Evolutionary conservation across 2,797 vertebrate genomes (phyloP), one percentile per base, ranked within the genome.

Genomic region (Rallus crepitans): DNA sequence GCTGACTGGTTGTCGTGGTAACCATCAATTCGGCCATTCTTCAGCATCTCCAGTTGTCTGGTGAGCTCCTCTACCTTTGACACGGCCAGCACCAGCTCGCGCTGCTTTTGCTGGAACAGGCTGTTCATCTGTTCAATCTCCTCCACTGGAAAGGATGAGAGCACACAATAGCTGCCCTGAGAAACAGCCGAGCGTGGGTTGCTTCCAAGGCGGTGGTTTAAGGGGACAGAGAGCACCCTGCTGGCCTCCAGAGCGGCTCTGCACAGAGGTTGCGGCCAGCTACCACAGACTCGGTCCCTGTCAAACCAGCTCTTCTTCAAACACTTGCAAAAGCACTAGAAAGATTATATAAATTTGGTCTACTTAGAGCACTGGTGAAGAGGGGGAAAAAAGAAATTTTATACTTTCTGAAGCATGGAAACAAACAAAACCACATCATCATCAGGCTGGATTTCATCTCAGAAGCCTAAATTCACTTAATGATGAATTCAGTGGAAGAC

Each of bases 71-170:
- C 99, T 50, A 99, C 99, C 91, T 99, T 98, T 5, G 98, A 98
- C 95, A 98, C 98, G 0, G 99, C 99, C 87, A 98, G 97, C 91
- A 99, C 98, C 76, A 99, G 98, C 98, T 99, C 99, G 82, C 98
- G 98, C 98, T 99, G 99, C 97, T 99, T 99, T 95, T 99, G 99
- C 98, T 99, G 99, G 98, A 99, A 99, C 97, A 99, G 95, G 42
- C 98, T 98, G 81, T 98, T 99, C 99, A 99, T 99, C 98, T 99
- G 99, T 93, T 99, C 99, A 31, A 99, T 99, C 97, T 99, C 99
- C 95, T 99, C 99, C 98, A 99, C 99, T 99, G 95, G 33, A 96
- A 57, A 39, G 94, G 90, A 89, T 59, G 52, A 94, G 75, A 69
- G 40, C 95, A 90, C 94, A 96, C 77, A 95, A 96, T 90, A 92